Evolutionary conservation across 2,888 invertebrate species (phyloP).

Genomic region (Chirona hameri): DNA sequence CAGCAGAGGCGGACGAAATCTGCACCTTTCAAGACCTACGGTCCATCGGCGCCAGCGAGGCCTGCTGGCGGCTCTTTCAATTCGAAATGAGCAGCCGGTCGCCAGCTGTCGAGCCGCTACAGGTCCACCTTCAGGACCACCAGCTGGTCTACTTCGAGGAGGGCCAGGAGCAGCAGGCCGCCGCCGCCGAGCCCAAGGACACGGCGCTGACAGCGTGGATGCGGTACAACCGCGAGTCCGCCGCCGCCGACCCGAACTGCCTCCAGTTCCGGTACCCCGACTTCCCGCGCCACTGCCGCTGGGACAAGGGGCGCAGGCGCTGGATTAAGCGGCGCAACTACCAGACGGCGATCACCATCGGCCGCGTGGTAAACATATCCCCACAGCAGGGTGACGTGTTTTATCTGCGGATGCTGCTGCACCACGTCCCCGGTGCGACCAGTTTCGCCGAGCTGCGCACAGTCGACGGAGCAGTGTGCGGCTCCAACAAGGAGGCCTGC

Average conservation of each 20-base stretch:
- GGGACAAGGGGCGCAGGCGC: background rate
- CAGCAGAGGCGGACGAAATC: background rate
- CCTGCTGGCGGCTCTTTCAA: background rate
- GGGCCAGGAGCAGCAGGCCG: background rate
- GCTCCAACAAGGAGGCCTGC: too few relatives aligned
- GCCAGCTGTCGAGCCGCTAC: background rate
- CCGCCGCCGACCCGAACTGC: background rate
- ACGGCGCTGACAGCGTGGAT: background rate
- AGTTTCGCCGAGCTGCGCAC: conserved; percentile 40
- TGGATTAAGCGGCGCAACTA: background rate
- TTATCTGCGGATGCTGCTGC: conserved; percentile 45
- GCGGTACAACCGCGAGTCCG: background rate
- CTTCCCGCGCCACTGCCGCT: background rate
- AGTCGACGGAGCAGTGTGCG: conserved; percentile 43
- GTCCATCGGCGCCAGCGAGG: background rate
- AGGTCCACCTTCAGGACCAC: background rate
- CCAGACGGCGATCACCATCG: background rate
- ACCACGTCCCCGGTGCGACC: conserved; percentile 41
- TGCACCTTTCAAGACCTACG: background rate
- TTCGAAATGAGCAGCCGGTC: background rate
- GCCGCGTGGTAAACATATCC: background rate
- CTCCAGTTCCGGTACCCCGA: background rate
- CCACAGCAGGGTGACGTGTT: conserved; percentile 35
- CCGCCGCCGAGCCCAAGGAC: background rate
- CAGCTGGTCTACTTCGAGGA: background rate